These are phyloP conservation scores for Hippocampus abdominalis DNA, from an alignment of 2,113 vertebrate genomes.

Conservation along the genomic window DNA sequence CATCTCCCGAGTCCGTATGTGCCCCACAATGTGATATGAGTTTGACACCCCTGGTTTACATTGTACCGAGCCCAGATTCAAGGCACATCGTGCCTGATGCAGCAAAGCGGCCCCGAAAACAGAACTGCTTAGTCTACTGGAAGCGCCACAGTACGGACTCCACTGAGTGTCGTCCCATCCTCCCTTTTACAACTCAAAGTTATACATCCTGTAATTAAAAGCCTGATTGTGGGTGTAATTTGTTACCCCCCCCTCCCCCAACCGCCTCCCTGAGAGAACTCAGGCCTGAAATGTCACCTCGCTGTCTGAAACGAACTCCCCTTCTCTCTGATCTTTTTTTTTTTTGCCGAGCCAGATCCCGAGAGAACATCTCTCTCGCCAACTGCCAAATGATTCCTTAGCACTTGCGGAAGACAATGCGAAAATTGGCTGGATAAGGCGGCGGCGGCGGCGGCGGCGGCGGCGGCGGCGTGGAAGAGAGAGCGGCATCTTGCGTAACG, in stretches of 20 bases:
- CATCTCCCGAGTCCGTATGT: too few species aligned
- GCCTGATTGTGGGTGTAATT: background rate
- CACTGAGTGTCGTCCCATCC: background rate
- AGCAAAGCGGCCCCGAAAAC: too few species aligned
- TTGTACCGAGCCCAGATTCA: background rate
- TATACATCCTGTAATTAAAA: background rate
- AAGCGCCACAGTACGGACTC: background rate
- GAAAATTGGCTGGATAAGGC: constrained; percentile 11
- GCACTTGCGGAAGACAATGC: constrained; percentile 10
- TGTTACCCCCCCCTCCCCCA: background rate
- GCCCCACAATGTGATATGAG: too few species aligned
- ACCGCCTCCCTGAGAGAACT: background rate
- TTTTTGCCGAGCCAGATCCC: constrained; percentile 4
- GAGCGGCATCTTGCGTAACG: constrained; percentile 14
- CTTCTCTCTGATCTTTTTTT: background rate
- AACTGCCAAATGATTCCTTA: constrained; percentile 21
- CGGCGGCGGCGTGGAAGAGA: background rate
- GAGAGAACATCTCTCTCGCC: constrained; percentile 6
- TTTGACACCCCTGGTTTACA: too few species aligned
- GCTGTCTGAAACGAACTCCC: background rate
- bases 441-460: background rate
- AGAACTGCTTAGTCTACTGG: background rate
- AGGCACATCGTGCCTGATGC: background rate
- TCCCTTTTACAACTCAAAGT: background rate
- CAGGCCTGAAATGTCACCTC: background rate